These are phyloP conservation scores for Abrostola tripartita DNA, from an alignment of 2,888 invertebrate species.

Conservation along the genomic window DNA sequence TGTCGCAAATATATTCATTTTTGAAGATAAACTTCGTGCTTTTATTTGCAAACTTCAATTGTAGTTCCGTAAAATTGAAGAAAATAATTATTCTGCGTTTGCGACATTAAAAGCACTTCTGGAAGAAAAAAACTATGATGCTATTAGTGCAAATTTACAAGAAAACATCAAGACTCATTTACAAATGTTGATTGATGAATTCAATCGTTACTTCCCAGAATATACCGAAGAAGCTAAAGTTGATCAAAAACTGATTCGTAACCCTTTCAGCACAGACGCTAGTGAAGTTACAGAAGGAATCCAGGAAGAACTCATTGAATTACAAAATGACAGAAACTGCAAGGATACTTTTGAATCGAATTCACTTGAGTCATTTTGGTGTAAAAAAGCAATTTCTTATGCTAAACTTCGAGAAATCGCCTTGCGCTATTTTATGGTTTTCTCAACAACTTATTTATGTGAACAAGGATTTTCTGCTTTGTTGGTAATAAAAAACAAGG, in stretches of 20 bases:
- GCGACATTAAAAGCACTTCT: too few species aligned
- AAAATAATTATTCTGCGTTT: slow-evolving; percentile 36
- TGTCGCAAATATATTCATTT: slow-evolving; percentile 23
- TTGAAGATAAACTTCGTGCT: slow-evolving; percentile 32
- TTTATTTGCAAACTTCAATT: slow-evolving; percentile 33
- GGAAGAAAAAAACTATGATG: slow-evolving; percentile 28
- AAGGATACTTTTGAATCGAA: slow-evolving; percentile 24
- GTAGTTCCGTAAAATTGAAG: slow-evolving; percentile 34
- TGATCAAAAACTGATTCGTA: slow-evolving; percentile 37
- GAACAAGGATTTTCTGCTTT: slow-evolving; percentile 34
- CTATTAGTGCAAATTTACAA: too few species aligned
- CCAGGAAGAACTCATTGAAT: slow-evolving; percentile 20
- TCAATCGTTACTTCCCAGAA: slow-evolving; percentile 35
- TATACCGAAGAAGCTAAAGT: slow-evolving; percentile 11
- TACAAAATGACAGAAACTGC: too few species aligned
- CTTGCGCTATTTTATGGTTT: slow-evolving; percentile 34
- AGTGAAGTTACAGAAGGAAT: slow-evolving; percentile 33
- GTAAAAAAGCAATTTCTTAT: slow-evolving; percentile 33
- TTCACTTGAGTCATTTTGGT: slow-evolving; percentile 28
- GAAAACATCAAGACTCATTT: too few species aligned
- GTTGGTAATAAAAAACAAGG: slow-evolving; percentile 30
- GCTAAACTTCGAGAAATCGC: slow-evolving; percentile 38
- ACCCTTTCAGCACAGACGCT: slow-evolving; percentile 41
- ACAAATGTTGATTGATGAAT: slow-evolving; percentile 32
- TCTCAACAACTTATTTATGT: slow-evolving; percentile 29